Conservation (phyloP, 92 coral and sea anemone genomes). For the Metridium senile region DNA sequence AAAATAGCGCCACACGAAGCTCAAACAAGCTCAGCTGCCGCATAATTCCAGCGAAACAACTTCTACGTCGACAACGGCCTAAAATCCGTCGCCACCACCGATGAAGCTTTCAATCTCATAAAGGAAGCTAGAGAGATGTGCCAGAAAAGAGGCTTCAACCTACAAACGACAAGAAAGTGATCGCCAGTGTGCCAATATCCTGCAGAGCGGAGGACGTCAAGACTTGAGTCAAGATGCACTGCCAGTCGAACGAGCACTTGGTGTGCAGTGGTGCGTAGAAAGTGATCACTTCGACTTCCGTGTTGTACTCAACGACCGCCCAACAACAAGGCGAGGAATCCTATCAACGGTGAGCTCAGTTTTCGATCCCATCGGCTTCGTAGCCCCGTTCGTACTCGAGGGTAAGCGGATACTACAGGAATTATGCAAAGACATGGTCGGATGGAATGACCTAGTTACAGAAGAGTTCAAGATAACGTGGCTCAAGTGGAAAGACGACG, state of each 20-base stretch:
- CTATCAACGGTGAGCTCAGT: not conserved
- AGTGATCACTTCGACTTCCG: not conserved
- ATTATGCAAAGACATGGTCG: not conserved
- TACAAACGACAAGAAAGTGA: not conserved
- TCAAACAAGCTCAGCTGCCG: not conserved
- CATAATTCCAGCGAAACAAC: not conserved
- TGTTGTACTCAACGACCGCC: too few species aligned
- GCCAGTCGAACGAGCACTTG: too few species aligned
- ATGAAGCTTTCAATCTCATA: too few species aligned
- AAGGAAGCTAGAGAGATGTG: too few species aligned
- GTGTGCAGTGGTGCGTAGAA: not conserved
- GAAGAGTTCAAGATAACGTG: too few species aligned
- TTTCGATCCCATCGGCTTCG: not conserved
- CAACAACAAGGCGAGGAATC: too few species aligned
- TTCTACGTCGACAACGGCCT: not conserved
- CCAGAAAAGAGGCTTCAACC: not conserved
- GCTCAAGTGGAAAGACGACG: not conserved
- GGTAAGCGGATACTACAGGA: not conserved
- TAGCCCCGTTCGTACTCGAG: too few species aligned
- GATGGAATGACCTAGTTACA: not conserved
- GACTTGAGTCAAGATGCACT: too few species aligned
- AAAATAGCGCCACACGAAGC: too few species aligned
- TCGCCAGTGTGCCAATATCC: too few species aligned
- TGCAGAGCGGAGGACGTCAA: too few species aligned
- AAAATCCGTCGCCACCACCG: too few species aligned